Base-by-base conservation (phyloP, 2,888 invertebrate species). In the Osedax frankpressi region DNA sequence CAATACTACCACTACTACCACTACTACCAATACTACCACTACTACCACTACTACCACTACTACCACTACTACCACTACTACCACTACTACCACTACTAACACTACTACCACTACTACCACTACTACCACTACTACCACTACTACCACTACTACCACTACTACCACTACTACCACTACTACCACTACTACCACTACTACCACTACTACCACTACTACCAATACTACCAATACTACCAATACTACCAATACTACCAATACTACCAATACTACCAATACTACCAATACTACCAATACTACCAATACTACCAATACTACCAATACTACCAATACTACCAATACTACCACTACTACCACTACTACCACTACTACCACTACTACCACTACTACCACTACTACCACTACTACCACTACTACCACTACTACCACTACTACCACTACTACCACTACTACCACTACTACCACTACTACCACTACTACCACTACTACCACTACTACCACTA, bases 361-460 rank as follows among this genome's bases (percentile, higher is more conserved):
- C 24, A 65, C 65, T 65, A 65, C 65, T 65, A 65, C 65, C 24
- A 65, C 65, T 65, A 65, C 65, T 65, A 25, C 65, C 24, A 65
- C 65, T 65, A 25, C 65, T 65, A 25, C 65, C 24, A 25, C 65
- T 65, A 25, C 65, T 65, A 25, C 65, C 24, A 65, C 65, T 65
- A 65, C 65, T 65, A 65, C 65, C 24, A 65, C 65, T 65, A 65
- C 65, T 65, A 65, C 65, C 24, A 65, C 65, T 65, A 65, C 65
- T 65, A 65, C 65, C 24, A 65, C 65, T 65, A 65, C 65, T 65
- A 65, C 65, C 24, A 65, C 65, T 65, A 65, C 44, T 74, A 74
- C 73, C 67, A 74, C 73, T 74, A 74, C 74, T 74, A 74, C 74
- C 67, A 74, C 74, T 74, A 74, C 74, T 68, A 74, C 74, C 30